Evolutionary conservation across 2,113 vertebrate species (phyloP), one percentile per base, ranked within the genome.

Genomic region (Sclerurus mexicanus): DNA sequence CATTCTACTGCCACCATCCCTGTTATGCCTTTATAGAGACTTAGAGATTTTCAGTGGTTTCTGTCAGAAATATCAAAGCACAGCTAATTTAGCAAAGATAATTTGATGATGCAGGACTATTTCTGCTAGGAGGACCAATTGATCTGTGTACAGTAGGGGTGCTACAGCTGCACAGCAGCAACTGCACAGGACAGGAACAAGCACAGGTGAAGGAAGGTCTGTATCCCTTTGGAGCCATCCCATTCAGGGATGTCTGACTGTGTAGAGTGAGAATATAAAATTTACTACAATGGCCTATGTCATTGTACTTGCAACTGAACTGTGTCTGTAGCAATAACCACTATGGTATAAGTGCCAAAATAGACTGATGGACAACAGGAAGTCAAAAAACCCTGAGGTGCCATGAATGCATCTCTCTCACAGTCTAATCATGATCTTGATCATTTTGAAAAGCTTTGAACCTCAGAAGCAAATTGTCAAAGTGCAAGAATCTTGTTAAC

Each of bases 351-450:
- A 78, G 31, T 12, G 27, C 21, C 66, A 72, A 82, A 96, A 55
- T 1, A 67, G n/a, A 80, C 23, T 4, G 18, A 67, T 12, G 33
- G 24, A 72, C 19, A 35, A 89, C 12, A 44, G 50, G 49, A 52
- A 27, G 60, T 6, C 4, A 72, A 62, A 68, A 73, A 27, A 37
- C 1, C 0, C 4, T 80, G 8, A 35, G 7, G 5, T 63, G 52
- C 15, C 17, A 8, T 50, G 24, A 93, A 17, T 22, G 12, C 9
- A 30, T 39, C 27, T 78, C 35, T 55, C 60, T 59, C 52, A 78
- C 39, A 39, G 33, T 27, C 50, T 58, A 46, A 59, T 18, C 19
- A 66, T 28, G 67, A 39, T 13, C 17, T 46, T 49, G 25, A 58
- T 60, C 8, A 37, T 40, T 68, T 76, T 18, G 25, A 63, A 84